Conservation (phyloP, 2,888 invertebrate genomes). For the Parapristionchus giblindavisi region DNA sequence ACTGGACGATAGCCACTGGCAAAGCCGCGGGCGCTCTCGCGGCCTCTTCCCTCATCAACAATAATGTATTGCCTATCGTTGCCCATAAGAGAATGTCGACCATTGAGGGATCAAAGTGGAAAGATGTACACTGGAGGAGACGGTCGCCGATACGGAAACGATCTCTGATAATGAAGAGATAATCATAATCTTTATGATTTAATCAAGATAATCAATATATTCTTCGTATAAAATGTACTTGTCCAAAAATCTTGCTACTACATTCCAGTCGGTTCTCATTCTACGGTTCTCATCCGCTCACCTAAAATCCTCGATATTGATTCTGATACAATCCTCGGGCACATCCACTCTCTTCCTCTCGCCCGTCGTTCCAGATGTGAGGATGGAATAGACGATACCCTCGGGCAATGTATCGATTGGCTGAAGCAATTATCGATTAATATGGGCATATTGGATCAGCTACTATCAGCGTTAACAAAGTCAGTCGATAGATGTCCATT, state of each 20-base stretch:
- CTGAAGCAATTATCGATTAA: no score
- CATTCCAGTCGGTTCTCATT: no score
- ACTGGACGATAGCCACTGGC: not conserved
- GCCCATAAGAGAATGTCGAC: slow-evolving; percentile 31
- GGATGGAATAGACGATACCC: slow-evolving; percentile 30
- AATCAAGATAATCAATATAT: no score
- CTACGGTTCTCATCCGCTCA: not conserved
- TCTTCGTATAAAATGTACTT: no score
- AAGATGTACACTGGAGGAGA: slow-evolving; percentile 34
- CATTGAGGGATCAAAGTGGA: slow-evolving; percentile 37
- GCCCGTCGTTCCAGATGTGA: slow-evolving; percentile 37
- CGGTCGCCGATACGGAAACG: no score
- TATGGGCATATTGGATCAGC: no score
- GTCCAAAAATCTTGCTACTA: no score
- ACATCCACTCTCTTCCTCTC: slow-evolving; percentile 31
- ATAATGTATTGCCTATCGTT: slow-evolving; percentile 1
- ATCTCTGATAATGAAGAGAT: slow-evolving; percentile 5
- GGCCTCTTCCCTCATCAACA: not conserved
- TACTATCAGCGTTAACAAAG: no score
- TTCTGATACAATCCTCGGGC: slow-evolving; percentile 17
- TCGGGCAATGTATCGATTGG: no score
- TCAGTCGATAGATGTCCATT: no score
- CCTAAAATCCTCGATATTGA: slow-evolving; percentile 35
- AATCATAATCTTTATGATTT: no score
- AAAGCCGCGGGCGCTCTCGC: not conserved